Base-by-base conservation (phyloP, 2,888 invertebrate genomes). In the Ophioninae sp. region DNA sequence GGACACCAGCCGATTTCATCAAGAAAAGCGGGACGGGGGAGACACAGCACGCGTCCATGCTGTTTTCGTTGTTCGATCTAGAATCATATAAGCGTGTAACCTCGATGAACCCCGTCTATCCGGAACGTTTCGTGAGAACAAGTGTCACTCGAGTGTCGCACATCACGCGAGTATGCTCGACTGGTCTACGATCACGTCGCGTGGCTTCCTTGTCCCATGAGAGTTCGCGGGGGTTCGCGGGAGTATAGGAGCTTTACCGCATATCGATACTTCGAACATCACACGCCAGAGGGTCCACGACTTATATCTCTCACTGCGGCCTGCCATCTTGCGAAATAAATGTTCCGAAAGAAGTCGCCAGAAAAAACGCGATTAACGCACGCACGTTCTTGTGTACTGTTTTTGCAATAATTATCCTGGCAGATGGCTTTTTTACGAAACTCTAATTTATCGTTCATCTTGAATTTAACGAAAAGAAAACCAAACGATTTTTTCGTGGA, bases 131-230 rank as follows among this genome's bases (percentile, higher is more conserved):
- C 83, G 91, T 91, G 91, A 91, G 91, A 91, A 91, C 91, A 91
- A 91, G 91, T 91, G 91, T 87, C 83, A 81, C 85, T 87, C 89
- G 87, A 89, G 89, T 90, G 90, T 91, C 91, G 89, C 91, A 91
- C 88, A 50, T 50, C 50, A 84, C 81, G 62, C 73, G 74, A 68
- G 68, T 68, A 17, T 50, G 50, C 50, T 50, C 50, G 37, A 23
- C 1, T 50, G 23, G 10, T 30, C 44, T 44, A 39, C 44, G 56
- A 23, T 72, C 77, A 59, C 67, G 76, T 69, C 57, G 44, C 65
- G 41, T 64, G 30, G 44, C 70, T 39, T 44, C n/a, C 30, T 20
- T 23, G 21, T 79, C 83, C 75, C 81, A 56, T 8, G 61, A 64
- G 83, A 70, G 64, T 61, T 41, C 65, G 64, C 64, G 44, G 44